phyloP scores from a whole-genome alignment of 64 coral and sea anemone genomes.

The Catalaphyllia jardinei region DNA sequence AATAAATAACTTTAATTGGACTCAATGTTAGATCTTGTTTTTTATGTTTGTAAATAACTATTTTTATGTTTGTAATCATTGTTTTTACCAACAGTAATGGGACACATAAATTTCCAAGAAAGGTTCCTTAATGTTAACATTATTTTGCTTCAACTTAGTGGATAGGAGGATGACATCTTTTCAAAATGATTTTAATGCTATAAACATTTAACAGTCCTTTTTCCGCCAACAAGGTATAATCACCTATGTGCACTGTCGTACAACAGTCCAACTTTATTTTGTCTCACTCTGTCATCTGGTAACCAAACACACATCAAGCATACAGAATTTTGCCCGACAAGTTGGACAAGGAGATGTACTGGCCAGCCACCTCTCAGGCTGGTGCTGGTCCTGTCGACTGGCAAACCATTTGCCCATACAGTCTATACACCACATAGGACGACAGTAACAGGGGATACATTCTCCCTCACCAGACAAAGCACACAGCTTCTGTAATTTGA shows the following conservation, averaged over 20 bases:
- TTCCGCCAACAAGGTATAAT: neutral
- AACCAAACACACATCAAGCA: slow-evolving; percentile 88
- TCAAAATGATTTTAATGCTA: too few species aligned
- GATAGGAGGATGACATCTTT: too few species aligned
- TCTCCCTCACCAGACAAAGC: slow-evolving; percentile 65
- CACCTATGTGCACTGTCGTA: neutral
- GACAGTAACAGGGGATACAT: slow-evolving; percentile 90
- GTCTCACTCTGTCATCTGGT: slow-evolving; percentile 55
- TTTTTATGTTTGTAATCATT: too few species aligned
- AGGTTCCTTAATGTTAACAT: too few species aligned
- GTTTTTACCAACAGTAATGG: too few species aligned
- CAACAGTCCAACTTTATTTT: neutral
- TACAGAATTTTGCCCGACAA: slow-evolving; percentile 86
- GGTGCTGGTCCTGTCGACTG: slow-evolving; percentile 86
- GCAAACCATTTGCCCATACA: slow-evolving; percentile 99
- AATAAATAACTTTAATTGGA: too few species aligned
- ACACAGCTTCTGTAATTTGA: slow-evolving; percentile 96
- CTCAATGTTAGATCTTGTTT: too few species aligned
- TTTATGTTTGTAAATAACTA: too few species aligned
- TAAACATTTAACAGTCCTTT: neutral
- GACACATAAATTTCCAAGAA: too few species aligned
- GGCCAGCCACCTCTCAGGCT: slow-evolving; percentile 84
- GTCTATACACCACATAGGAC: slow-evolving; percentile 97
- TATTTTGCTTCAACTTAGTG: too few species aligned
- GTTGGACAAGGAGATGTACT: slow-evolving; percentile 93